A percentile compares a stretch with the other conserved stretches of the same genome.
Evolutionary conservation across 2,113 vertebrate species (phyloP).

Genomic region (Panthera leo): DNA sequence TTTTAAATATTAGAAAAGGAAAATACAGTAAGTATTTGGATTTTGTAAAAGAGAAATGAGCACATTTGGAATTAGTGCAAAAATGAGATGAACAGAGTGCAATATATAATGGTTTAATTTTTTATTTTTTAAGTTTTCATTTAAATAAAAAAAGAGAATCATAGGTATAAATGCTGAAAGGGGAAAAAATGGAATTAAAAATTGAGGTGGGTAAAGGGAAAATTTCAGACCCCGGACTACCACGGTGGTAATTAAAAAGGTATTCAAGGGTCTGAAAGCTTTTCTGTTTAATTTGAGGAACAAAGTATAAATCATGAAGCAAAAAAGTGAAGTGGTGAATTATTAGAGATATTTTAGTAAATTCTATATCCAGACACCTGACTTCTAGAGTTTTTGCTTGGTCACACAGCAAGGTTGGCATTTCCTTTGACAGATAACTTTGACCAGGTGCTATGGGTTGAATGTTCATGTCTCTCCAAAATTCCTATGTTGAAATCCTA

Average conservation of each 20-base stretch:
- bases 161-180: background rate
- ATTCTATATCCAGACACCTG: background rate
- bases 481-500: background rate
- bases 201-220: background rate
- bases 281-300: background rate
- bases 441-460: background rate
- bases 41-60: background rate
- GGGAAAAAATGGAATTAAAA: background rate
- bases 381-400: background rate
- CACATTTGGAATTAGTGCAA: background rate
- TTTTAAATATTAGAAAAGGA: background rate
- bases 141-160: background rate
- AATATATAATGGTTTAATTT: background rate
- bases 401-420: background rate
- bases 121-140: background rate
- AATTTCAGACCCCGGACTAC: background rate
- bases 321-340: background rate
- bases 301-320: background rate
- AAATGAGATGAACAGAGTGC: background rate
- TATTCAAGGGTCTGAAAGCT: background rate
- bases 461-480: background rate
- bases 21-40: background rate
- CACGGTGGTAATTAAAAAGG: background rate
- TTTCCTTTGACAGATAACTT: background rate
- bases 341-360: background rate